Conservation (phyloP, 2,888 invertebrate genomes). For the Polylopha cassiicola region DNA sequence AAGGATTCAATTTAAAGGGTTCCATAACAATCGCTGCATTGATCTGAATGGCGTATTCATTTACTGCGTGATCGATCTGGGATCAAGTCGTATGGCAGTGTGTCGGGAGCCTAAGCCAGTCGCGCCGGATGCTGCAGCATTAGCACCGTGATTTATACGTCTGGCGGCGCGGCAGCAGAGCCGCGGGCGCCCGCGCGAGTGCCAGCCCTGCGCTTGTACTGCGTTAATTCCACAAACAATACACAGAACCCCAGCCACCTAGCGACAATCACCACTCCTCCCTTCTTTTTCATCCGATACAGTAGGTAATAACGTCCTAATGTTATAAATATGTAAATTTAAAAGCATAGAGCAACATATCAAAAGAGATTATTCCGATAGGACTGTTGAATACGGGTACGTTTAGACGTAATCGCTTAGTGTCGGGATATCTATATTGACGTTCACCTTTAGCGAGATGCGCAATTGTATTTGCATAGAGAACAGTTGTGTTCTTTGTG, state of each 20-base stretch:
- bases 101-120: slow-evolving; percentile 42
- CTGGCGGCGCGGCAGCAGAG: slow-evolving; percentile 58
- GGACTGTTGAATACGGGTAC: slow-evolving; percentile 48
- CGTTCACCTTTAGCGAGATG: slow-evolving; percentile 19
- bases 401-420: slow-evolving; percentile 18
- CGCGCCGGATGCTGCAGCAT: slow-evolving; percentile 69
- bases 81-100: slow-evolving; percentile 1
- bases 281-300: slow-evolving; percentile 34
- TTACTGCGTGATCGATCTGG: slow-evolving; percentile 16
- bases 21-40: too few relatives aligned
- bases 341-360: slow-evolving; percentile 39
- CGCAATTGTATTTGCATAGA: slow-evolving; percentile 25
- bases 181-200: slow-evolving; percentile 12
- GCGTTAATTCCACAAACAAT: slow-evolving; percentile 64
- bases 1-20: too few relatives aligned
- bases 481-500: slow-evolving; percentile 18
- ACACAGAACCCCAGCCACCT: slow-evolving; percentile 39
- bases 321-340: slow-evolving; percentile 52
- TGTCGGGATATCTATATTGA: slow-evolving; percentile 21
- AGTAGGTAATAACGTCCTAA: slow-evolving; percentile 30
- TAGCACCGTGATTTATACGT: slow-evolving; percentile 72
- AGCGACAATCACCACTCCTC: slow-evolving; percentile 34
- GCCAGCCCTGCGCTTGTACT: slow-evolving; percentile 43
- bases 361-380: slow-evolving; percentile 42
- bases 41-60: too few relatives aligned